Evolutionary conservation across 2,797 vertebrate species (phyloP).

Genomic region (Synanceia verrucosa): DNA sequence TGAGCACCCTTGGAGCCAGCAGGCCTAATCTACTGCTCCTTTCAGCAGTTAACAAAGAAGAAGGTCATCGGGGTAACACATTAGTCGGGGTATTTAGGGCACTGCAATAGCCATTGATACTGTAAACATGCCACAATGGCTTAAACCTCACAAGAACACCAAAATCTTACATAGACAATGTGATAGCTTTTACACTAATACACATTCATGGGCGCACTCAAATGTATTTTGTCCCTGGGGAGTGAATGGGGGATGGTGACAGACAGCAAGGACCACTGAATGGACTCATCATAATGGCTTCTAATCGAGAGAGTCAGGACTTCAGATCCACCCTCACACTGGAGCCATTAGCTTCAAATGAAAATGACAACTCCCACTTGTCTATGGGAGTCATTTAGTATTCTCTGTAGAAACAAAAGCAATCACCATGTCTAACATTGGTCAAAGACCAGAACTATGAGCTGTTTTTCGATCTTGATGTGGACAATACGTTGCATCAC

Average conservation of each 20-base stretch:
- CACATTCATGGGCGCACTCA: background rate
- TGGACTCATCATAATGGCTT: slow-evolving; percentile 44
- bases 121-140: background rate
- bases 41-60: slow-evolving; percentile 16
- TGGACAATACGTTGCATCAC: background rate
- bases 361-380: slow-evolving; percentile 54
- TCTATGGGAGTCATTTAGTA: slow-evolving; percentile 27
- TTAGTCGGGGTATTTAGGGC: background rate
- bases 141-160: background rate
- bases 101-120: background rate
- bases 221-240: slow-evolving; percentile 20
- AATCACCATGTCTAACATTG: background rate
- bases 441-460: background rate
- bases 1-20: background rate
- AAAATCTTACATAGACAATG: background rate
- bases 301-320: slow-evolving; percentile 39
- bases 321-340: slow-evolving; percentile 43
- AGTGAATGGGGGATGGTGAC: slow-evolving; percentile 33
- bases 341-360: slow-evolving; percentile 56
- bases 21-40: slow-evolving; percentile 12
- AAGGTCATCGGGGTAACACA: slow-evolving; percentile 22
- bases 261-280: slow-evolving; percentile 43
- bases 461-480: background rate
- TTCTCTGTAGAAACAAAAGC: slow-evolving; percentile 29
- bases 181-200: too few relatives aligned